Percentiles rank a stretch among this genome's conserved stretches.
These are phyloP conservation scores for Chroicocephalus ridibundus DNA, from an alignment of 2,113 vertebrate species.

Conservation along the genomic window DNA sequence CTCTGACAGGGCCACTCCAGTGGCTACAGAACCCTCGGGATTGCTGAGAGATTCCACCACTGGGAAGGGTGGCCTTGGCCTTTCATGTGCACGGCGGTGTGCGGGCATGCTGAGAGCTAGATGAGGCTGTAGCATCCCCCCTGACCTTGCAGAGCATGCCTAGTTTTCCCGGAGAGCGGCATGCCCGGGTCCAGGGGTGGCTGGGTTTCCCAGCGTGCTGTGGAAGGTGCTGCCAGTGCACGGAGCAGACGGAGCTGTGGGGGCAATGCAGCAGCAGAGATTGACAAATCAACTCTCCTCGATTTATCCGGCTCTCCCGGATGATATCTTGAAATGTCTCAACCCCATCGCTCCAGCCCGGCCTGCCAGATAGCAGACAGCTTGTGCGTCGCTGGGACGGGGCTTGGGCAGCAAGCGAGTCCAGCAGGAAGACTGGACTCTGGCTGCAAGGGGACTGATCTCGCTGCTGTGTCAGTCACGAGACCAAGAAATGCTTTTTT, in stretches of 20 bases:
- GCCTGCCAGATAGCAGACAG: background rate
- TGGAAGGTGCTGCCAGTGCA: background rate
- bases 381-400: background rate
- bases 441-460: background rate
- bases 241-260: rapidly evolving
- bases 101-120: background rate
- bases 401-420: background rate
- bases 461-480: background rate
- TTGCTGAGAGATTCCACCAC: background rate
- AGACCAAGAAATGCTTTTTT: conserved; percentile 18
- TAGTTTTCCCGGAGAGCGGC: rapidly evolving
- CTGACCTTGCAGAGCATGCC: background rate
- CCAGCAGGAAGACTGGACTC: background rate
- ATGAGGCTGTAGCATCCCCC: background rate
- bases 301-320: background rate
- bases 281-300: background rate
- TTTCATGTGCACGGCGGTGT: rapidly evolving
- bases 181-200: background rate
- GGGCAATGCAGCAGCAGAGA: rapidly evolving
- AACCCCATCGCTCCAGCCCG: background rate
- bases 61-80: background rate
- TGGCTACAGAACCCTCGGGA: rapidly evolving
- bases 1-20: background rate
- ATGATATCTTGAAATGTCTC: conserved; percentile 3
- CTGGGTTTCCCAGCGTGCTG: background rate